These are phyloP conservation scores for Diabrotica virgifera DNA, from an alignment of 1,140 invertebrate species.

Conservation along the genomic window DNA sequence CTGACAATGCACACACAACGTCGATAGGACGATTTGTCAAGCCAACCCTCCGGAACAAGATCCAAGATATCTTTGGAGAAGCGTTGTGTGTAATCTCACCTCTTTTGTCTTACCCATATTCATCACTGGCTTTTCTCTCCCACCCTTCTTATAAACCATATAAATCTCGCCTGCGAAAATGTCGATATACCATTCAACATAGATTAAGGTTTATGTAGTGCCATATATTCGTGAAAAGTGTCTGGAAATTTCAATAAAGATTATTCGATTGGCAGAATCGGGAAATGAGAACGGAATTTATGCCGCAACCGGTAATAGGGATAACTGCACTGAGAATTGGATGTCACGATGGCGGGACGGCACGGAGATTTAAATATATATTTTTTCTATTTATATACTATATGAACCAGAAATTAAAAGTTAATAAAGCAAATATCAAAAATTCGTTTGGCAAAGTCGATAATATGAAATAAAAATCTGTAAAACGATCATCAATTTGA, in stretches of 20 bases:
- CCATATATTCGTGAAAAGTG: slow-evolving; percentile 20
- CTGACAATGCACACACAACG: slow-evolving; percentile 17
- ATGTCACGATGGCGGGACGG: too few relatives aligned
- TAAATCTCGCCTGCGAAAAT: slow-evolving; percentile 15
- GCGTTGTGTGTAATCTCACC: slow-evolving; percentile 20
- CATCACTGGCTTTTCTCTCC: slow-evolving; percentile 19
- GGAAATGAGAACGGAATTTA: slow-evolving; percentile 19
- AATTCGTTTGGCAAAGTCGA: too few relatives aligned
- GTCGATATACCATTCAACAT: slow-evolving; percentile 23
- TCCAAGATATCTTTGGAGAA: slow-evolving; percentile 17
- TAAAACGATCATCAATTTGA: too few relatives aligned
- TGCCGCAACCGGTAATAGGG: slow-evolving; percentile 3
- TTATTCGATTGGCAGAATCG: slow-evolving; percentile 18
- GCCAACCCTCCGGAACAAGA: slow-evolving; percentile 19
- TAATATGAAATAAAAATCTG: too few relatives aligned
- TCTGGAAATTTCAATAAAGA: slow-evolving; percentile 23
- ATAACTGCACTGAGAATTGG: slow-evolving; percentile 3
- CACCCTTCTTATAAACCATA: slow-evolving; percentile 8
- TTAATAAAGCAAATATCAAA: too few relatives aligned
- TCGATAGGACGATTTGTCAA: slow-evolving; percentile 18
- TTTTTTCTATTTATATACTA: too few relatives aligned
- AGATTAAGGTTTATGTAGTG: slow-evolving; percentile 23
- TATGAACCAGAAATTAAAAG: too few relatives aligned
- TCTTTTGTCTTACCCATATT: slow-evolving; percentile 19
- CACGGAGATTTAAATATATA: too few relatives aligned